Base-by-base conservation (phyloP, 1,140 invertebrate genomes). In the Archivesica marissinica region DNA sequence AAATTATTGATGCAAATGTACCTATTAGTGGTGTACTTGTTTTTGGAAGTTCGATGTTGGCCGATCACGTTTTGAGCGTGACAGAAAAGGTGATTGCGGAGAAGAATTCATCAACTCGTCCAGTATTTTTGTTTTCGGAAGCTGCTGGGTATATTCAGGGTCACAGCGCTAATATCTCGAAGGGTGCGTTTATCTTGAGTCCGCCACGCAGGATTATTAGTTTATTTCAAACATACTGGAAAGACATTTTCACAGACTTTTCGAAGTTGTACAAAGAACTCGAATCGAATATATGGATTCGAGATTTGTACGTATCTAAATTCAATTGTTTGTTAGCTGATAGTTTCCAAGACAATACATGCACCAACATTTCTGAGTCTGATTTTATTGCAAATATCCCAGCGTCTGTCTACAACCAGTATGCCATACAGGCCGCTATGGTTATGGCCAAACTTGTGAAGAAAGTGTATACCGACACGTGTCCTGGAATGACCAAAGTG, bases 111-210 rank as follows among this genome's bases (percentile, higher is more conserved):
- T 38, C n/a, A 15, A 9, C 30, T 2, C 44, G 50, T 30, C 82
- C 82, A 20, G 38, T 54, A 0, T 68, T 85, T 50, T 15, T 85
- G 6, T 70, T 85, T 20, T 85, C 82, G 0, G 82, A 85, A 54
- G 74, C 56, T 39, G 72, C 41, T 7, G 41, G 38, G 11, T 52
- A 59, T 50, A 54, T 85, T 25, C 47, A 56, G n/a, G 80, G 54
- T 11, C 13, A 25, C 9, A 6, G 59, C 13, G 7, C 38, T 0
- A 41, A 38, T n/a, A 75, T 77, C 39, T 56, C 50, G 7, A 66
- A 64, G 23, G 82, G 82, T 28, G 59, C 82, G 1, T 85, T 68
- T 75, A 50, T 78, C 0, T 33, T 85, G 23, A 85, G 75, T 54
- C 82, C 82, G 35, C 72, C 54, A 20, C 47, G 47, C 35, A 61